A percentile compares a stretch with the other conserved stretches of the same genome.
Evolutionary conservation across 2,113 vertebrate genomes (phyloP).

Genomic region (Amazona guildingii): DNA sequence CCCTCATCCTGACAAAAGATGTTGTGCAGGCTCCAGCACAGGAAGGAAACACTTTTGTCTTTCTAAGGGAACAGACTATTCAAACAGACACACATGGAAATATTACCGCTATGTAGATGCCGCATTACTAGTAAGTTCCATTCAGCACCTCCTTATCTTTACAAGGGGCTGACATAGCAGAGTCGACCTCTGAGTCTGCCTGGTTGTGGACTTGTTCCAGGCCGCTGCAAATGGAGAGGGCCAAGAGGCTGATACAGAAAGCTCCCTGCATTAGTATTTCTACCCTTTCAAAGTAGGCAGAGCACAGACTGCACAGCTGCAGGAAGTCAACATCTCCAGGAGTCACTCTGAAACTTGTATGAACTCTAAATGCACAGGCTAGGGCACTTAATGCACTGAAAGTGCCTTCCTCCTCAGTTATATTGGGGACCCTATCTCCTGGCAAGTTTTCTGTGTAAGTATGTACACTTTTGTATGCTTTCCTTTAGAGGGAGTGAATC

Average conservation of each 20-base stretch:
- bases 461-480: background rate
- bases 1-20: background rate
- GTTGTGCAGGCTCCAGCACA: background rate
- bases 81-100: background rate
- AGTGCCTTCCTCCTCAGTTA: background rate
- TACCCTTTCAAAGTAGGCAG: background rate
- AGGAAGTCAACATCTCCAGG: background rate
- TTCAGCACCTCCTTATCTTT: background rate
- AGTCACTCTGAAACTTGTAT: background rate
- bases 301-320: background rate
- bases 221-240: background rate
- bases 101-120: background rate
- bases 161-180: background rate
- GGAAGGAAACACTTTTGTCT: background rate
- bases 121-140: background rate
- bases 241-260: background rate
- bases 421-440: background rate
- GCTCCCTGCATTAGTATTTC: background rate
- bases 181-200: background rate
- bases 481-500: background rate
- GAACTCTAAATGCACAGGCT: background rate
- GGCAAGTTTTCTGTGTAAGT: background rate
- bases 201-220: background rate
- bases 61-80: background rate
- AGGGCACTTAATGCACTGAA: background rate